Evolutionary conservation across 2,797 vertebrate species (phyloP).

Genomic region (Semaprochilodus insignis): DNA sequence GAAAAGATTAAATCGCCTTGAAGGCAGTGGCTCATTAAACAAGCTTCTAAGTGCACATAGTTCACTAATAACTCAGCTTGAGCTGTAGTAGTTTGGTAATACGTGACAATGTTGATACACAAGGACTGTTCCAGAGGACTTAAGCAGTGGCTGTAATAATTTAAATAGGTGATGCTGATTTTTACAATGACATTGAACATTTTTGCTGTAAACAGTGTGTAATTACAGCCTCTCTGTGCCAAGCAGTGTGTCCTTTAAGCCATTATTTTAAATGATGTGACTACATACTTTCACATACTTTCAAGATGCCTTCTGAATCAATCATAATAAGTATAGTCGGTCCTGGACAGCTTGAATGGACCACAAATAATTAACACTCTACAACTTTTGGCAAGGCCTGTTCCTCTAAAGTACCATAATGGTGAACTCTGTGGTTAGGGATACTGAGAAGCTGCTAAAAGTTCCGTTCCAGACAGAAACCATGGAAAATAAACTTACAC

Average conservation of each 20-base stretch:
- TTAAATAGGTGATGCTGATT: constrained; percentile 7
- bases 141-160: background rate
- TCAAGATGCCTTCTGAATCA: background rate
- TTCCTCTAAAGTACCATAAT: background rate
- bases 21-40: constrained; percentile 2
- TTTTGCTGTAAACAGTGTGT: constrained; percentile 38
- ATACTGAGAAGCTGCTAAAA: background rate
- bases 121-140: background rate
- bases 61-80: constrained; percentile 12
- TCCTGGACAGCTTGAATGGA: background rate
- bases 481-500: background rate
- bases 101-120: constrained; percentile 8
- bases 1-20: background rate
- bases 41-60: background rate
- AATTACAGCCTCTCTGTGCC: background rate
- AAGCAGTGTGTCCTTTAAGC: background rate
- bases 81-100: background rate
- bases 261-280: background rate
- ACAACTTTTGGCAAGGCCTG: background rate
- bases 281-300: background rate
- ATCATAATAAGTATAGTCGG: background rate
- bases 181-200: background rate
- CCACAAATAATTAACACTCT: background rate
- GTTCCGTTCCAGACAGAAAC: too few relatives aligned
- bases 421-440: background rate